Percentiles rank a stretch among this genome's conserved stretches.
phyloP scores from a whole-genome alignment of 2,113 vertebrate genomes.

The Elaphurus davidianus region DNA sequence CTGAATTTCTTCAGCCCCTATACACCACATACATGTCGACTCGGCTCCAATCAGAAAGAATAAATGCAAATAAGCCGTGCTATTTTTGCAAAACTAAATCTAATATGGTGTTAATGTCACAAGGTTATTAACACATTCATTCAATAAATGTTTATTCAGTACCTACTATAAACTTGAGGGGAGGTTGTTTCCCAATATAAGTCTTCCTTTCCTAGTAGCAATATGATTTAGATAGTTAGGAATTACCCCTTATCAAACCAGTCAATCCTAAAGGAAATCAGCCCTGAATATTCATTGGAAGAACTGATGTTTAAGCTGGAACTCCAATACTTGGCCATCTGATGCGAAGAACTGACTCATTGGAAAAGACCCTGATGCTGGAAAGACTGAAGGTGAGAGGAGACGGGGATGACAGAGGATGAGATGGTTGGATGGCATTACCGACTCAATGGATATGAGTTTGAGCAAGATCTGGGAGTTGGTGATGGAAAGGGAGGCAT shows the following conservation, averaged over 20 bases:
- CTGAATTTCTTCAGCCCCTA: neutral
- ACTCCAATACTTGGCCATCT: neutral
- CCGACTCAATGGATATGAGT: neutral
- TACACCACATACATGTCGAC: neutral
- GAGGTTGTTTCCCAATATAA: neutral
- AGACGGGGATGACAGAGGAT: neutral
- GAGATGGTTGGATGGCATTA: neutral
- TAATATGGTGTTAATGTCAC: neutral
- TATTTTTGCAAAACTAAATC: neutral
- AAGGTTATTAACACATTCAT: neutral
- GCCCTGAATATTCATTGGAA: neutral
- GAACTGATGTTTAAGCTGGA: neutral
- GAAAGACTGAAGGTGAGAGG: neutral
- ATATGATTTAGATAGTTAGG: neutral
- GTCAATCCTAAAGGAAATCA: neutral
- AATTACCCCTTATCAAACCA: neutral
- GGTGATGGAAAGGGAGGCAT: neutral
- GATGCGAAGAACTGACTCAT: neutral
- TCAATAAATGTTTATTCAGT: neutral
- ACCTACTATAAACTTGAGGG: neutral
- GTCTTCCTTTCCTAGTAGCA: neutral
- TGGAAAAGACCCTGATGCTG: neutral
- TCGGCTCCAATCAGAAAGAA: neutral
- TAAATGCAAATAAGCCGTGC: neutral
- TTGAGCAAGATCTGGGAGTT: neutral